A percentile compares a stretch with the other conserved stretches of the same genome.
These are phyloP conservation scores for Scelioninae gen. 1 DNA, from an alignment of 2,888 invertebrate genomes.

Conservation along the genomic window DNA sequence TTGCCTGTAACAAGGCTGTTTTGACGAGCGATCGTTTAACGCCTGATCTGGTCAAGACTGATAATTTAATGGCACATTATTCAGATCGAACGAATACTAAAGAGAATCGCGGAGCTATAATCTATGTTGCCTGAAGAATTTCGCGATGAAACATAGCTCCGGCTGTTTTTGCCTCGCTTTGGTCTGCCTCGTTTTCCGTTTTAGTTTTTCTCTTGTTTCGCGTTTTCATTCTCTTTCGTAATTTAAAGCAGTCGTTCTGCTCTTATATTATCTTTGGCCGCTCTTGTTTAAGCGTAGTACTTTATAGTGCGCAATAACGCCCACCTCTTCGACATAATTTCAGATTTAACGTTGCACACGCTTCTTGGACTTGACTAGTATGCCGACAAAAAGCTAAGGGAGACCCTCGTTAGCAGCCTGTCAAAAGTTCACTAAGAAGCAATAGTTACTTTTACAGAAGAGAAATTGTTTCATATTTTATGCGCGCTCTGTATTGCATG, in stretches of 20 bases:
- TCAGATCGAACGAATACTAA: constrained; percentile 79
- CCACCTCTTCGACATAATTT: constrained; percentile 67
- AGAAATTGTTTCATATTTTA: constrained; percentile 62
- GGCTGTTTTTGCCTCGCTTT: constrained; percentile 15
- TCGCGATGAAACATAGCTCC: constrained; percentile 67
- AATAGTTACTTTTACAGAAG: constrained; percentile 57
- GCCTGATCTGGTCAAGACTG: constrained; percentile 73
- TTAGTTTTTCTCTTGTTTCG: constrained; percentile 57
- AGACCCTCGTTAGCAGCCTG: constrained; percentile 68
- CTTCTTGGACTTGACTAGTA: constrained; percentile 52
- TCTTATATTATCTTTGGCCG: constrained; percentile 68
- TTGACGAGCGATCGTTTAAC: constrained; percentile 76
- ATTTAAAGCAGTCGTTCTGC: constrained; percentile 55
- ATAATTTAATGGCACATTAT: constrained; percentile 80
- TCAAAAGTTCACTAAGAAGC: constrained; percentile 67
- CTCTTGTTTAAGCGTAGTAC: constrained; percentile 59
- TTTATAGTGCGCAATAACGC: constrained; percentile 54
- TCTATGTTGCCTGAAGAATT: constrained; percentile 63
- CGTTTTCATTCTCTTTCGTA: constrained; percentile 58
- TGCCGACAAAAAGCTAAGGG: constrained; percentile 60
- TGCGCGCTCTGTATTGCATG: constrained; percentile 32
- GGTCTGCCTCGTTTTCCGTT: constrained; percentile 38
- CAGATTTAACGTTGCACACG: constrained; percentile 60
- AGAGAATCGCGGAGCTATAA: constrained; percentile 69
- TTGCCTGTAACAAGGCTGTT: constrained; percentile 45